phyloP scores from a whole-genome alignment of 2,888 invertebrate genomes.

The Julus scandinavius region DNA sequence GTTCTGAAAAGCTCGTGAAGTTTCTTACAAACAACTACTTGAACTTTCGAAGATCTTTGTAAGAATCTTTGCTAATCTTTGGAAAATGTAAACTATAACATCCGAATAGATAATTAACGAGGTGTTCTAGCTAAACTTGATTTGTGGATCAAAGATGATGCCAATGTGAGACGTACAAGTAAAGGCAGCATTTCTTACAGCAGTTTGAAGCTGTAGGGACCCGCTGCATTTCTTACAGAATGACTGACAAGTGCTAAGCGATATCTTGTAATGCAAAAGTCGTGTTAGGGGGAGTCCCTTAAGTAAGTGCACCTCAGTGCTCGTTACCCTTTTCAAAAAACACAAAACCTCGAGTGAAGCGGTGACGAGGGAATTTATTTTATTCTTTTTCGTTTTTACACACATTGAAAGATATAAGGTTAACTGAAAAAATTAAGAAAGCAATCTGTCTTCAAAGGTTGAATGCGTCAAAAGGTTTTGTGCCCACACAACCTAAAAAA shows the following conservation, averaged over 20 bases:
- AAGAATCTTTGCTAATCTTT: too few species aligned
- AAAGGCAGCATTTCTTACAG: not conserved
- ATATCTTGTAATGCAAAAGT: conserved; percentile 51
- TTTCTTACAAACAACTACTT: too few species aligned
- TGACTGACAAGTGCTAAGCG: conserved; percentile 45
- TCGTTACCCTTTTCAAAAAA: conserved; percentile 47
- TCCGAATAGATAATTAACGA: too few species aligned
- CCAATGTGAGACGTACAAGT: not conserved
- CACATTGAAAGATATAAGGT: conserved; percentile 21
- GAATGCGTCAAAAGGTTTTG: not conserved
- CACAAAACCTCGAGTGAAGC: conserved; percentile 33
- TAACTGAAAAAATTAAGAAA: conserved; percentile 33
- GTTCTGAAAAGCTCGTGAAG: too few species aligned
- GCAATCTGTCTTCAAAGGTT: conserved; percentile 27
- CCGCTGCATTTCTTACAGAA: conserved; percentile 14
- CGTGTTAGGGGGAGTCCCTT: conserved; percentile 52
- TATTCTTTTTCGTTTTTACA: conserved; percentile 48
- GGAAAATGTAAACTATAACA: too few species aligned
- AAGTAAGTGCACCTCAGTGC: conserved; percentile 40
- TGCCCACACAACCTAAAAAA: not conserved
- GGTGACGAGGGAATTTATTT: conserved; percentile 42
- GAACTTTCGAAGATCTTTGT: too few species aligned
- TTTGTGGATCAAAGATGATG: not conserved
- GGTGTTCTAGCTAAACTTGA: not conserved
- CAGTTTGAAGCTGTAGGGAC: not conserved